Conservation (phyloP, 2,888 invertebrate species). For the Lampropteryx suffumata region DNA sequence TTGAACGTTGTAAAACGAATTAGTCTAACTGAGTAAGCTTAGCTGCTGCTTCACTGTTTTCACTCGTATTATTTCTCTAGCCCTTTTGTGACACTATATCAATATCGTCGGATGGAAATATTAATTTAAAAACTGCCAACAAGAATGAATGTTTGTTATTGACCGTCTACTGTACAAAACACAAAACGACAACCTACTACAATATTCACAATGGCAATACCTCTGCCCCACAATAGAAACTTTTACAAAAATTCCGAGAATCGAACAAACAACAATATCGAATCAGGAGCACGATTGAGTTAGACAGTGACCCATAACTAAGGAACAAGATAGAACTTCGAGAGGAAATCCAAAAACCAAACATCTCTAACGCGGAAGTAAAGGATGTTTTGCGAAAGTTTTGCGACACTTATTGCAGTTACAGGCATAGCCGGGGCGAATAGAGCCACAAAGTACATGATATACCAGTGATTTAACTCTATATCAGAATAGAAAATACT, state of each 20-base stretch:
- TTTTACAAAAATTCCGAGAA: constrained; percentile 24
- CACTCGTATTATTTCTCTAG: no score
- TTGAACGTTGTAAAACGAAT: not conserved
- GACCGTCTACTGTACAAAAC: not conserved
- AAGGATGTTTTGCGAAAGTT: constrained; percentile 67
- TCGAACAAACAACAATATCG: constrained; percentile 48
- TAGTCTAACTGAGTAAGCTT: not conserved
- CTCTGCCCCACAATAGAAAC: constrained; percentile 7
- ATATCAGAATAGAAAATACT: no score
- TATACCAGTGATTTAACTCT: constrained; percentile 4
- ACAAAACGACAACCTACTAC: not conserved
- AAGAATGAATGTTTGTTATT: not conserved
- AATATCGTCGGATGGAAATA: no score
- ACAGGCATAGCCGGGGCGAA: constrained; percentile 33
- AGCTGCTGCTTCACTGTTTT: no score
- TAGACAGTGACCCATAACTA: constrained; percentile 56
- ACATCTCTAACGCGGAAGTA: constrained; percentile 63
- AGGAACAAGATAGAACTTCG: constrained; percentile 47
- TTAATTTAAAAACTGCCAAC: not conserved
- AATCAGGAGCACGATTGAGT: constrained; percentile 50
- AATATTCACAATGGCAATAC: constrained; percentile 21
- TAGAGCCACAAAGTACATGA: constrained; percentile 8
- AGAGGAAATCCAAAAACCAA: constrained; percentile 65
- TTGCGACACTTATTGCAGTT: constrained; percentile 70
- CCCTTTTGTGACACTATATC: no score